A percentile compares a stretch with the other conserved stretches of the same genome.
phyloP scores from a whole-genome alignment of 2,888 invertebrate genomes.

The Yponomeuta plumbellus region DNA sequence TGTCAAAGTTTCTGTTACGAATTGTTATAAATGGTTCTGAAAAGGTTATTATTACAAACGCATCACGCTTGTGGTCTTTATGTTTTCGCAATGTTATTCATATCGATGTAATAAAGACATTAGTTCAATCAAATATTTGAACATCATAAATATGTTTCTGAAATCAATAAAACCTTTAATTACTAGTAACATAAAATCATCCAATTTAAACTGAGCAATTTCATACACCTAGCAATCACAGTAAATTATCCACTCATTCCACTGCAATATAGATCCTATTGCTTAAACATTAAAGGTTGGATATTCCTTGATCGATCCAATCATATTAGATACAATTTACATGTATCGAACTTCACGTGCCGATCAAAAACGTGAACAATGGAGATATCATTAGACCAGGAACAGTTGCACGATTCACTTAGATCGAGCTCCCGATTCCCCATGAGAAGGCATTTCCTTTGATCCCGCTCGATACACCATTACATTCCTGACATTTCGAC shows the following conservation, averaged over 20 bases:
- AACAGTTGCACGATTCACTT: slow-evolving; percentile 59
- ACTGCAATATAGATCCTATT: not conserved
- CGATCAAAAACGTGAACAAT: slow-evolving; percentile 70
- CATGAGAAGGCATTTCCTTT: slow-evolving; percentile 45
- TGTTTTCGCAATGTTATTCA: not conserved
- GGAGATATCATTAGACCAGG: slow-evolving; percentile 60
- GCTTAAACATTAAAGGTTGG: not conserved
- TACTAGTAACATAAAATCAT: not conserved
- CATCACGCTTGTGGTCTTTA: not conserved
- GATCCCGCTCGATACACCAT: slow-evolving; percentile 37
- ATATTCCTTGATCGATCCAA: slow-evolving; percentile 23
- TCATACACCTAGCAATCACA: not conserved
- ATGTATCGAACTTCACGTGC: slow-evolving; percentile 25
- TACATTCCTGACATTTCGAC: slow-evolving; percentile 19
- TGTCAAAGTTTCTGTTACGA: not conserved
- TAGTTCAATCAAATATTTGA: not conserved
- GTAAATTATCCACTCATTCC: not conserved
- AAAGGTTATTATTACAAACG: not conserved
- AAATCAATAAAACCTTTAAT: no score
- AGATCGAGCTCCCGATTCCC: slow-evolving; percentile 38
- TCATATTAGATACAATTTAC: slow-evolving; percentile 17
- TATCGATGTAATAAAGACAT: not conserved
- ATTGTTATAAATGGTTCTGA: not conserved
- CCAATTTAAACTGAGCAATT: not conserved
- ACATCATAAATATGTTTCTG: no score